Evolutionary conservation across 2,113 vertebrate genomes (phyloP).

Genomic region (Cephalopterus ornatus): DNA sequence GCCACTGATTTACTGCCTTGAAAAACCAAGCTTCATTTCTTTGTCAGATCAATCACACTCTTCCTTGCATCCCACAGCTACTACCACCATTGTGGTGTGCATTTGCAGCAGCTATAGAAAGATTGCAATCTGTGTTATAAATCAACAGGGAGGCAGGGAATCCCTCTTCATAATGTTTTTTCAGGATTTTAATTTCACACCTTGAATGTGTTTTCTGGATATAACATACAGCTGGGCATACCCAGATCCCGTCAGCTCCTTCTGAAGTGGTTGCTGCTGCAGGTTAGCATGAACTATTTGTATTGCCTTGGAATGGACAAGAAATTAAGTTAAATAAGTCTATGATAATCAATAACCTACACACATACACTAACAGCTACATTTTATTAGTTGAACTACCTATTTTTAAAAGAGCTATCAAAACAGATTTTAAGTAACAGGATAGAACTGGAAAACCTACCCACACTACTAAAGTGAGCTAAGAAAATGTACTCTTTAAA

Average conservation of each 20-base stretch:
- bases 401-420: neutral
- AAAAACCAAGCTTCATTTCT: neutral
- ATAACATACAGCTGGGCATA: neutral
- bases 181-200: neutral
- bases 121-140: neutral
- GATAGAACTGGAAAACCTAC: neutral
- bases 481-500: neutral
- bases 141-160: neutral
- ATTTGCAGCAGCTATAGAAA: neutral
- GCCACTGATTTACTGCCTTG: neutral
- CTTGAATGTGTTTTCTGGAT: neutral
- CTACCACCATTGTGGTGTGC: neutral
- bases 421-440: neutral
- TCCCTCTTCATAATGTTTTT: neutral
- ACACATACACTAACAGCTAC: neutral
- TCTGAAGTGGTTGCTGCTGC: neutral
- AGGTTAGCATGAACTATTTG: neutral
- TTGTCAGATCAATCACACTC: neutral
- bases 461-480: neutral
- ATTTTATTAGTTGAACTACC: neutral
- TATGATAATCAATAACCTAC: neutral
- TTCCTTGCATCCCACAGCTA: neutral
- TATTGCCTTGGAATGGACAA: neutral
- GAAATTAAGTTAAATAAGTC: neutral
- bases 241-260: neutral